phyloP scores from a whole-genome alignment of 2,888 invertebrate genomes.

The Cephonodes hylas region DNA sequence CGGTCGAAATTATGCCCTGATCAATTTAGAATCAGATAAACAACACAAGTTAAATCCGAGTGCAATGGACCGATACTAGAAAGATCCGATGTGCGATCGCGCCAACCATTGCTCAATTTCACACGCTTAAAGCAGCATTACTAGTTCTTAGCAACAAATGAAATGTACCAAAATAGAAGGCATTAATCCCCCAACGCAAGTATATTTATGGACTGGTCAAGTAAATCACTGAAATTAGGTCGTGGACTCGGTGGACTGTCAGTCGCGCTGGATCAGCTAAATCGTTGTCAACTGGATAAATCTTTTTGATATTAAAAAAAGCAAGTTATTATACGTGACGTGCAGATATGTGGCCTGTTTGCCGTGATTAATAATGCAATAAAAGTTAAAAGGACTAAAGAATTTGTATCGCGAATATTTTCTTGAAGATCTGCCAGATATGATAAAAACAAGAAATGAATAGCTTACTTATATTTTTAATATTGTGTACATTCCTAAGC shows the following conservation, averaged over 20 bases:
- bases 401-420: background rate
- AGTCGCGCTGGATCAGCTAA: background rate
- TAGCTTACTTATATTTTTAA: background rate
- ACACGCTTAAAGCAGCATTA: conserved; percentile 15
- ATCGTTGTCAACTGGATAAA: background rate
- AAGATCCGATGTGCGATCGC: background rate
- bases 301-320: conserved; percentile 7
- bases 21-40: too few relatives aligned
- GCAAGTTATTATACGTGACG: conserved; percentile 3
- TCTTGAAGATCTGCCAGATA: background rate
- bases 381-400: background rate
- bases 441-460: background rate
- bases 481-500: background rate
- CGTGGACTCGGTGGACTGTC: conserved; percentile 23
- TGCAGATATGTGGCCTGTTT: conserved; percentile 8
- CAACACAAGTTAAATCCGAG: background rate
- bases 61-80: background rate
- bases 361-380: background rate
- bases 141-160: conserved; percentile 22
- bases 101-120: conserved; percentile 6
- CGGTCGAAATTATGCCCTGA: too few relatives aligned
- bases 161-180: conserved; percentile 28
- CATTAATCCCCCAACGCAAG: conserved; percentile 36
- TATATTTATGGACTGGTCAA: conserved; percentile 46
- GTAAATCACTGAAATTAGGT: conserved; percentile 56